Evolutionary conservation across 2,113 vertebrate genomes (phyloP).

Genomic region (Datnioides undecimradiatus): DNA sequence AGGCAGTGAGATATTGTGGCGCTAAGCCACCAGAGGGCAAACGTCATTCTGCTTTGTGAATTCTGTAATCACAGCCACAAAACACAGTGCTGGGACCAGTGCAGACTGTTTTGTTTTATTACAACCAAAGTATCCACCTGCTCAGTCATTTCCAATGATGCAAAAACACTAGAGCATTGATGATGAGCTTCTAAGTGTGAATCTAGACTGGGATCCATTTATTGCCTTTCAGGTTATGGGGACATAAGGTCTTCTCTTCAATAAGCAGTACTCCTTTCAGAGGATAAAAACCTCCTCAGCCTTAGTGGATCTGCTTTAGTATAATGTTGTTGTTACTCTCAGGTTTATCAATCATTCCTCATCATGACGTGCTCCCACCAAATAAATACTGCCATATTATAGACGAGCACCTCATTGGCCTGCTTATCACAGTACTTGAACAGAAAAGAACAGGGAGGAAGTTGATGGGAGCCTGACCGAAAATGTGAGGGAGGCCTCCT

Average conservation of each 20-base stretch:
- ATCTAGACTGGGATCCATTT: not conserved
- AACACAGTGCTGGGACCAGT: conserved; percentile 5
- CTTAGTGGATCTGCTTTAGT: not conserved
- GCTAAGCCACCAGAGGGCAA: conserved; percentile 22
- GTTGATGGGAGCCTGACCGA: conserved; percentile 53
- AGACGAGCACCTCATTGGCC: conserved; percentile 18
- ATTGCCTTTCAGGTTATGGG: not conserved
- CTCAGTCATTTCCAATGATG: conserved; percentile 1
- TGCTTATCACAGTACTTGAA: conserved; percentile 49
- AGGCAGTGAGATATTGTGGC: conserved; percentile 25
- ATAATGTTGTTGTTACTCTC: conserved; percentile 17
- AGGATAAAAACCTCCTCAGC: conserved; percentile 7
- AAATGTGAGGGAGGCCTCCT: conserved; percentile 47
- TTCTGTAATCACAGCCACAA: conserved; percentile 33
- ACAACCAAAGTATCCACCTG: conserved; percentile 15
- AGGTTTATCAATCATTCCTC: conserved; percentile 36
- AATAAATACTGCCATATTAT: conserved; percentile 14
- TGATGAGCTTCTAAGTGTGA: not conserved
- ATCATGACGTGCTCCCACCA: conserved; percentile 6
- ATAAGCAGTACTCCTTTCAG: not conserved
- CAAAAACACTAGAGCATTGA: not conserved
- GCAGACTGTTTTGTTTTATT: conserved; percentile 5
- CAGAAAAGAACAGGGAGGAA: conserved; percentile 35
- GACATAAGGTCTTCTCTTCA: conserved; percentile 21
- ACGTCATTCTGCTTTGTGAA: conserved; percentile 15